Percentiles rank a stretch among this genome's conserved stretches.
These are phyloP conservation scores for Corythaixoides concolor DNA, from an alignment of 2,113 vertebrate species.

Conservation along the genomic window DNA sequence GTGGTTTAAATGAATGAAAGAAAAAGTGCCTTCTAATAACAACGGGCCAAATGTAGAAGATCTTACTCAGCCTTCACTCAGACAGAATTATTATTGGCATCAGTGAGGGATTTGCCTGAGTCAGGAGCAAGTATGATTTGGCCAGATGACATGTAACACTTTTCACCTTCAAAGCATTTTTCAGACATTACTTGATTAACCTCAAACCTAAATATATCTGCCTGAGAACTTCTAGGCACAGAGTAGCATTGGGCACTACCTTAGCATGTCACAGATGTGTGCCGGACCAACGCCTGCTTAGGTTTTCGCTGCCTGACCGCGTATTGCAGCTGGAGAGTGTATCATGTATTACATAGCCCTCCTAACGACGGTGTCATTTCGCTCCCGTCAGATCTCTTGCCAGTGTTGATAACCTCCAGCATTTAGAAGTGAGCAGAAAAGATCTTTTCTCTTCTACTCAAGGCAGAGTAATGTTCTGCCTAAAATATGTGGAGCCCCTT, in stretches of 20 bases:
- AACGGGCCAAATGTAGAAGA: slow-evolving; percentile 33
- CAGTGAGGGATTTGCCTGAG: slow-evolving; percentile 35
- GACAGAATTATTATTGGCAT: slow-evolving; percentile 54
- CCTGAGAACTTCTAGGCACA: slow-evolving; percentile 4
- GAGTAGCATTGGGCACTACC: background rate
- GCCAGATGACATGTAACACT: slow-evolving; percentile 36
- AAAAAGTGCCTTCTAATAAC: slow-evolving; percentile 21
- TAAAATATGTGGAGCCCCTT: background rate
- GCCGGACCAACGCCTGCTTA: background rate
- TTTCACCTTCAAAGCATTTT: slow-evolving; percentile 56
- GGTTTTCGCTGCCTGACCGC: background rate
- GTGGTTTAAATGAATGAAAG: slow-evolving; percentile 38
- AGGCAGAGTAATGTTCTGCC: background rate
- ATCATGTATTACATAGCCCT: slow-evolving; percentile 1
- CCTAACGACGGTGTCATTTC: slow-evolving; percentile 22
- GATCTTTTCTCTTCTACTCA: background rate
- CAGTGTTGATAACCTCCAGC: slow-evolving; percentile 15
- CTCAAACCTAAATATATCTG: slow-evolving; percentile 35
- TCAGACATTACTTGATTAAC: slow-evolving; percentile 30
- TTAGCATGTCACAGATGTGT: background rate
- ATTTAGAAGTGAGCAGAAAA: slow-evolving; percentile 47
- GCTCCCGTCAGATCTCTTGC: slow-evolving; percentile 19
- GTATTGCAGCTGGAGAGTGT: background rate
- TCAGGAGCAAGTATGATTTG: slow-evolving; percentile 48
- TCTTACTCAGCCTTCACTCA: slow-evolving; percentile 44